These are phyloP conservation scores for Pammene aurita DNA, from an alignment of 2,888 invertebrate species.

Conservation along the genomic window DNA sequence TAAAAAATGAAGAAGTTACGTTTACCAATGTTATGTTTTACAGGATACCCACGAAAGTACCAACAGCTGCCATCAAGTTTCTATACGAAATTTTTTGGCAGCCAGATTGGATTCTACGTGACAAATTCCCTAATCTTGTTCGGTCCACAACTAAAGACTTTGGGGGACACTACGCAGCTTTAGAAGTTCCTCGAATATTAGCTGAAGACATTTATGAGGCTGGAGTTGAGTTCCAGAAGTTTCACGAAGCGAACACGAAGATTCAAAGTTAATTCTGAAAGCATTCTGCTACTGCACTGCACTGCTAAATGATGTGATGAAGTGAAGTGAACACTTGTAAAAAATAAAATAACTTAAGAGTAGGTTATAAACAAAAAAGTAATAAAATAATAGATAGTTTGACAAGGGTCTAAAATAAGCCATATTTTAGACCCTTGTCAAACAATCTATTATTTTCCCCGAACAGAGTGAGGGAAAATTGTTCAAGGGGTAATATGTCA, in stretches of 20 bases:
- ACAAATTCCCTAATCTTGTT: slow-evolving; percentile 86
- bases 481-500: too few species aligned
- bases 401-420: too few species aligned
- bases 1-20: not conserved
- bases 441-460: too few species aligned
- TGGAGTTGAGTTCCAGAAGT: slow-evolving; percentile 59
- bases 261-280: too few species aligned
- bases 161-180: slow-evolving; percentile 94
- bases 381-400: too few species aligned
- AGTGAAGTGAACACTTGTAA: too few species aligned
- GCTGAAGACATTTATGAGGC: slow-evolving; percentile 83
- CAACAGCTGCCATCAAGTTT: slow-evolving; percentile 89
- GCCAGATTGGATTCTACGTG: slow-evolving; percentile 84
- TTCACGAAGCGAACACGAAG: slow-evolving; percentile 46
- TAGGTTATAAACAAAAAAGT: too few species aligned
- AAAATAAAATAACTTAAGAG: too few species aligned
- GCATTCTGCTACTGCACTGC: too few species aligned
- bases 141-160: slow-evolving; percentile 84
- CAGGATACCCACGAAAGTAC: slow-evolving; percentile 87
- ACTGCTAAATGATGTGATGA: too few species aligned
- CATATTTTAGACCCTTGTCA: too few species aligned
- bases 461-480: too few species aligned
- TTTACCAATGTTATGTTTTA: slow-evolving; percentile 48
- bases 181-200: slow-evolving; percentile 89
- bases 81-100: slow-evolving; percentile 86